A percentile compares a stretch with the other conserved stretches of the same genome.
Conservation (phyloP, 1,140 invertebrate species). For the Aplysia californica region DNA sequence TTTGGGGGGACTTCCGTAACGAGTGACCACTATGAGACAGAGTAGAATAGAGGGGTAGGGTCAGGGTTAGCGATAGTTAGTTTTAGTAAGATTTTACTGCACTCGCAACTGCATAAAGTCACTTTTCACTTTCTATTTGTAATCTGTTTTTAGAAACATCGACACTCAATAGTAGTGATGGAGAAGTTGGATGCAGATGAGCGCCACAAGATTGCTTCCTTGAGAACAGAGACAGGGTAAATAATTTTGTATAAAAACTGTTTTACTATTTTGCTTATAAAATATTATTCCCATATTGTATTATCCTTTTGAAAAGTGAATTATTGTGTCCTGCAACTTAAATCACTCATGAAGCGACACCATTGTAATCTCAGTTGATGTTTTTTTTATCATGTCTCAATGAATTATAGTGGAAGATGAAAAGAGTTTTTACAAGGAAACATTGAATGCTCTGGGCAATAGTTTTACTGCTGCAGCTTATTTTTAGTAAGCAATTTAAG, state of each 20-base stretch:
- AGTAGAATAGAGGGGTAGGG: no score
- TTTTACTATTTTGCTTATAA: not conserved
- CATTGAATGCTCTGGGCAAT: no score
- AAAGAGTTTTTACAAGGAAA: no score
- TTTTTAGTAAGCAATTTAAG: no score
- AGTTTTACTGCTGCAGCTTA: no score
- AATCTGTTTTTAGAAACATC: not conserved
- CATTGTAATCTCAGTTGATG: not conserved
- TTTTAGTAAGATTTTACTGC: not conserved
- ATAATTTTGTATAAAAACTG: not conserved
- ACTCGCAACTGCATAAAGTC: not conserved
- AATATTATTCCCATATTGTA: no score
- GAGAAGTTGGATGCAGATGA: constrained; percentile 19
- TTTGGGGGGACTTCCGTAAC: no score
- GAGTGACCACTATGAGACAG: no score
- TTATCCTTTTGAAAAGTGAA: not conserved
- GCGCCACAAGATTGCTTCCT: constrained; percentile 14
- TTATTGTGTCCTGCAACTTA: not conserved
- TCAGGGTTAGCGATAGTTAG: no score
- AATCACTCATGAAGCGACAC: no score
- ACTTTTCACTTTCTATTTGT: not conserved
- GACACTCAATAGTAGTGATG: not conserved
- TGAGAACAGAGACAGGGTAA: constrained; percentile 22
- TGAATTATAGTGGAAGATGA: no score
- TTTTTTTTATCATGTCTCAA: not conserved